Evolutionary conservation across 92 coral and sea anemone genomes (phyloP).

Genomic region (Phymanthus crucifer): DNA sequence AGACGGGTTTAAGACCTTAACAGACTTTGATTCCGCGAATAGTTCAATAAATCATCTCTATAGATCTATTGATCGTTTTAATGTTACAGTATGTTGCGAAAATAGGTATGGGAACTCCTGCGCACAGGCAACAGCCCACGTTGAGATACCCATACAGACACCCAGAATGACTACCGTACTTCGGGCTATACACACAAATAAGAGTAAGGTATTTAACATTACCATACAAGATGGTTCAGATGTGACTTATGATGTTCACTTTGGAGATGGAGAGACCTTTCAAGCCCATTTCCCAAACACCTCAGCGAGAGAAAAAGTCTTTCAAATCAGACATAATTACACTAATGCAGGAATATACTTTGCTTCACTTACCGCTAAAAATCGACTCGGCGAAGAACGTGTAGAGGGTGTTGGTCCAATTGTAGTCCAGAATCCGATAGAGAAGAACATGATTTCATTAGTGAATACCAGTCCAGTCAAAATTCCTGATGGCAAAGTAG

Average conservation of each 20-base stretch:
- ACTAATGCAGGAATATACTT: constrained; percentile 27
- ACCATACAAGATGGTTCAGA: constrained; percentile 50
- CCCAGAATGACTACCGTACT: constrained; percentile 31
- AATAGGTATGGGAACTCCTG: constrained; percentile 46
- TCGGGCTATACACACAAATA: constrained; percentile 8
- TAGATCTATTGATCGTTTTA: constrained; percentile 35
- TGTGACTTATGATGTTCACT: constrained; percentile 21
- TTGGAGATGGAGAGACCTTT: constrained; percentile 28
- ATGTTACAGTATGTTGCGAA: constrained; percentile 53
- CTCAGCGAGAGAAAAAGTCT: constrained; percentile 11
- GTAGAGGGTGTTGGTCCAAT: constrained; percentile 11
- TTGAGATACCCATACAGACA: constrained; percentile 44
- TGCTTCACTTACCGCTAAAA: constrained; percentile 31
- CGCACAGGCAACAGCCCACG: constrained; percentile 36
- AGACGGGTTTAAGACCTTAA: constrained; percentile 41
- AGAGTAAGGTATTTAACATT: constrained; percentile 30
- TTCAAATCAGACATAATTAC: constrained; percentile 39
- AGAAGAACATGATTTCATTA: constrained; percentile 6
- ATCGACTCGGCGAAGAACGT: constrained; percentile 33
- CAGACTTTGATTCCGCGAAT: constrained; percentile 43
- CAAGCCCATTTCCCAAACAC: constrained; percentile 19
- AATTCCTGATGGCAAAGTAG: constrained; percentile 20
- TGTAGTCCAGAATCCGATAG: constrained; percentile 59
- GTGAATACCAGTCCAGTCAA: constrained; percentile 33
- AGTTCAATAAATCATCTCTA: constrained; percentile 47